Conservation (phyloP, 2,113 vertebrate species). For the Ceyx melanurus region DNA sequence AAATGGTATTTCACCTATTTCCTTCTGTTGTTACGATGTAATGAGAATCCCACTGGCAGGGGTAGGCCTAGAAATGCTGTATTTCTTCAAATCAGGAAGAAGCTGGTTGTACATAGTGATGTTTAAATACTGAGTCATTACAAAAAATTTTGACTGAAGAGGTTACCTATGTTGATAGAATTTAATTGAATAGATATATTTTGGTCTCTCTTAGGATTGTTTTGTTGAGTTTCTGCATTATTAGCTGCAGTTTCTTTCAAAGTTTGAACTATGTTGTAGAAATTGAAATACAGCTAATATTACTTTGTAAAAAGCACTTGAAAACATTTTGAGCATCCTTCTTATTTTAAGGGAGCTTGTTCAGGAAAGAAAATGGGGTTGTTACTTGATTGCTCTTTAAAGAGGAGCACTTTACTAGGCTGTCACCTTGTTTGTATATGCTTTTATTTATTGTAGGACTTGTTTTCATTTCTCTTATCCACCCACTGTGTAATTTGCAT, state of each 20-base stretch:
- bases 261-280: neutral
- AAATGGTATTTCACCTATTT: neutral
- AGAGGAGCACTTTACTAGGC: constrained; percentile 7
- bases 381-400: neutral
- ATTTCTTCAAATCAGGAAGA: constrained; percentile 44
- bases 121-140: constrained; percentile 49
- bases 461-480: constrained; percentile 41
- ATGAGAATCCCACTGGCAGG: neutral
- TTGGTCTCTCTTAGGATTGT: neutral
- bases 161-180: neutral
- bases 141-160: constrained; percentile 15
- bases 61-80: constrained; percentile 4
- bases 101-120: constrained; percentile 31
- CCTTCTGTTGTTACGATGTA: neutral
- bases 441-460: constrained; percentile 48
- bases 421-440: constrained; percentile 37
- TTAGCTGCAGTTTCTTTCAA: neutral
- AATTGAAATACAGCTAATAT: neutral
- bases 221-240: neutral
- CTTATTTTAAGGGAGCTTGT: neutral
- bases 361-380: neutral
- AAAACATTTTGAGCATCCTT: neutral
- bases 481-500: constrained; percentile 20
- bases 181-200: neutral
- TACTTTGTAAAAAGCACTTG: neutral